Evolutionary conservation across 2,797 vertebrate genomes (phyloP).

Genomic region (Crocodylus rhombifer): DNA sequence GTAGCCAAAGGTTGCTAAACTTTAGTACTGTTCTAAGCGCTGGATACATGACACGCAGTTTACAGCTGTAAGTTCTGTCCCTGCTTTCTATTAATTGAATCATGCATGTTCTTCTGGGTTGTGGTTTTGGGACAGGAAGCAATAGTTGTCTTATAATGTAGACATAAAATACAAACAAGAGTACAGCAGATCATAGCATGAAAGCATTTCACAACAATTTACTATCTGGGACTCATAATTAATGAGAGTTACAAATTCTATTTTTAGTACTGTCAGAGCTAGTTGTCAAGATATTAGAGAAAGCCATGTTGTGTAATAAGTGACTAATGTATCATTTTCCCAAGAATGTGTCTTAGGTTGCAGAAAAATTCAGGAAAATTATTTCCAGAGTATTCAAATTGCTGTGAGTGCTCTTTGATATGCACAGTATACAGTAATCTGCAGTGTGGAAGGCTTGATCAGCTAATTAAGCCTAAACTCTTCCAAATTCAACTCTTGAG

Average conservation of each 20-base stretch:
- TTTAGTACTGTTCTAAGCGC: not conserved
- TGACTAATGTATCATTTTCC: conserved; percentile 56
- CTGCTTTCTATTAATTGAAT: not conserved
- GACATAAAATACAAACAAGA: conserved; percentile 68
- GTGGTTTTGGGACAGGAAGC: conserved; percentile 63
- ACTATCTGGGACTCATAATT: conserved; percentile 51
- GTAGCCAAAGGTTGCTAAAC: not conserved
- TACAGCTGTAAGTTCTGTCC: not conserved
- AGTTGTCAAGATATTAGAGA: conserved; percentile 37
- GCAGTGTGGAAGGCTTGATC: not conserved
- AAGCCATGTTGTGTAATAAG: conserved; percentile 56
- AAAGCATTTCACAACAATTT: conserved; percentile 57
- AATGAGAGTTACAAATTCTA: conserved; percentile 56
- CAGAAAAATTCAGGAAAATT: conserved; percentile 28
- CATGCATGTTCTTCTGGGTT: conserved; percentile 55
- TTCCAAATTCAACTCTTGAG: not conserved
- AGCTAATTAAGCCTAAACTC: not conserved
- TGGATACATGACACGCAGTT: not conserved
- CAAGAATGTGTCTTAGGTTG: conserved; percentile 53
- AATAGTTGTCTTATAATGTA: conserved; percentile 56
- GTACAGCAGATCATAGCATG: conserved; percentile 63
- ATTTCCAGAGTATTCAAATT: conserved; percentile 50
- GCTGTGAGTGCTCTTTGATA: not conserved
- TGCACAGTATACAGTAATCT: not conserved
- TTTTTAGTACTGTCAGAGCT: conserved; percentile 62